A percentile compares a stretch with the other conserved stretches of the same genome.
Evolutionary conservation across 1,140 invertebrate genomes (phyloP).

Genomic region (Caenorhabditis brenneri): DNA sequence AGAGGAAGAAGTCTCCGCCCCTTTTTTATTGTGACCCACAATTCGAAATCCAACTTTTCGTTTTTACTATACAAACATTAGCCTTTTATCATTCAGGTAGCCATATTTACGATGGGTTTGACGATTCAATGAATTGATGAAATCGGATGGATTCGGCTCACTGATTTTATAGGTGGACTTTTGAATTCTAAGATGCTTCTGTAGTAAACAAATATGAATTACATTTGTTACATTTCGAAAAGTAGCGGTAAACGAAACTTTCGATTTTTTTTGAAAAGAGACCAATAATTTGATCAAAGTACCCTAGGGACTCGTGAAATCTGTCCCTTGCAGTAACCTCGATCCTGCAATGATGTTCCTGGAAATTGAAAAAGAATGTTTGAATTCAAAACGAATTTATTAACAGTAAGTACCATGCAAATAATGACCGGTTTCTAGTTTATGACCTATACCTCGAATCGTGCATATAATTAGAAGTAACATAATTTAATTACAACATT

Average conservation of each 20-base stretch:
- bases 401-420: background rate
- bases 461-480: background rate
- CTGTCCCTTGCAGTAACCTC: too few relatives aligned
- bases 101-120: constrained; percentile 3
- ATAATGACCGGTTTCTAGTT: constrained; percentile 12
- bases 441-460: constrained; percentile 38
- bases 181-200: background rate
- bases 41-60: background rate
- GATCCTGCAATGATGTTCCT: too few relatives aligned
- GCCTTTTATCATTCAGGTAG: constrained; percentile 40
- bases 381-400: background rate
- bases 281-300: too few relatives aligned
- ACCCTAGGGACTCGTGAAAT: too few relatives aligned
- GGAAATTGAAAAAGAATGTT: too few relatives aligned
- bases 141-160: background rate
- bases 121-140: background rate
- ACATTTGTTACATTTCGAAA: background rate
- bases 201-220: background rate
- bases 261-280: background rate
- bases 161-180: constrained; percentile 8
- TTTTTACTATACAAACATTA: constrained; percentile 38
- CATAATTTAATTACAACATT: background rate
- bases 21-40: constrained; percentile 26
- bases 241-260: background rate
- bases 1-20: background rate